phyloP scores from a whole-genome alignment of 2,888 invertebrate genomes.

The Cryptus armator region DNA sequence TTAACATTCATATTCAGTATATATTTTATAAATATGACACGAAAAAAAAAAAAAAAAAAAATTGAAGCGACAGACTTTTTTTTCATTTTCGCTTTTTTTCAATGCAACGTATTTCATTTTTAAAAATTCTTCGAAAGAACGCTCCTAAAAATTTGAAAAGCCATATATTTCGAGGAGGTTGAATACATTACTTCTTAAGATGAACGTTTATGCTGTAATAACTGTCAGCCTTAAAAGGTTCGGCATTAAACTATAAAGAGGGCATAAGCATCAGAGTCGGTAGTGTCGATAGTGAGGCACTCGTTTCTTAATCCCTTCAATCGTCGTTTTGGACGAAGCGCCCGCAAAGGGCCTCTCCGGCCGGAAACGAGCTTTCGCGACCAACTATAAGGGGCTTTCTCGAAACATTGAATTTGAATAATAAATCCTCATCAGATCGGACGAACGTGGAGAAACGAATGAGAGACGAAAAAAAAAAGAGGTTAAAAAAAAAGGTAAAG shows the following conservation, averaged over 20 bases:
- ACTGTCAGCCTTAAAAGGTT: constrained; percentile 1
- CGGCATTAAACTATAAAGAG: constrained; percentile 28
- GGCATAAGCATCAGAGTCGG: background rate
- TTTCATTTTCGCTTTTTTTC: background rate
- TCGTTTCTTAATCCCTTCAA: constrained; percentile 56
- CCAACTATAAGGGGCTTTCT: constrained; percentile 73
- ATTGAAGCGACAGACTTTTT: background rate
- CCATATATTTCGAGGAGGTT: background rate
- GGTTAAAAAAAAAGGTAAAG: constrained; percentile 2
- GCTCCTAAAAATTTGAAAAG: background rate
- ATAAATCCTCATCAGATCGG: constrained; percentile 80
- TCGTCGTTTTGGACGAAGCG: constrained; percentile 53
- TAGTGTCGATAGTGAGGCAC: constrained; percentile 21
- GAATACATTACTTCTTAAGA: background rate
- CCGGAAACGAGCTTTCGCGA: constrained; percentile 68
- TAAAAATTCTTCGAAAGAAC: background rate
- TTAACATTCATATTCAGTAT: background rate
- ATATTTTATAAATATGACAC: background rate
- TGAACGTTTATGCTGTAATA: background rate
- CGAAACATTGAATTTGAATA: constrained; percentile 79
- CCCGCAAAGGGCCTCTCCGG: constrained; percentile 64
- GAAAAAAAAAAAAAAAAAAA: background rate
- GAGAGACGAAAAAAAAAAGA: constrained; percentile 26
- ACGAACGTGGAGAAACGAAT: constrained; percentile 19
- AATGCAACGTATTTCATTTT: too few species aligned